These are phyloP conservation scores for Epizoanthus stellaris DNA, from an alignment of 92 coral and sea anemone genomes.

Conservation along the genomic window DNA sequence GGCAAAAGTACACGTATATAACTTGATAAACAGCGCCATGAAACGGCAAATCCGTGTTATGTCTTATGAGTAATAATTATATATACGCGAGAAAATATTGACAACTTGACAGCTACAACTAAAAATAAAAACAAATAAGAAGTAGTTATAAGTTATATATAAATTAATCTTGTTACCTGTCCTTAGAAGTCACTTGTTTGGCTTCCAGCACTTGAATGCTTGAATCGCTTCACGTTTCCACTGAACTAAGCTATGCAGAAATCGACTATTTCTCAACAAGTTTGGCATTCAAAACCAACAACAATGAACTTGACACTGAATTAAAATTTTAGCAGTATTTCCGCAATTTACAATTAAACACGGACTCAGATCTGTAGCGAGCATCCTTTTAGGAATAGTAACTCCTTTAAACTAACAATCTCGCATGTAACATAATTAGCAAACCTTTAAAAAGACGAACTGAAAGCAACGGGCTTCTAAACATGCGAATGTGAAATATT, in stretches of 20 bases:
- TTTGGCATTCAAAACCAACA: neutral
- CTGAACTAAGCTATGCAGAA: neutral
- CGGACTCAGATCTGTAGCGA: neutral
- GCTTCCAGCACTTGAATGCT: too few species aligned
- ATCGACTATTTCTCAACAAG: neutral
- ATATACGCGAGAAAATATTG: neutral
- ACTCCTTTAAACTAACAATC: neutral
- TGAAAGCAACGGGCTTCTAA: neutral
- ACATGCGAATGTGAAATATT: neutral
- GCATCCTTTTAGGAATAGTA: neutral
- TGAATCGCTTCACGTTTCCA: neutral
- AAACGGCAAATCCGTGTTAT: neutral
- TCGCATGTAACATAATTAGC: neutral
- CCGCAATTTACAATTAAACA: neutral
- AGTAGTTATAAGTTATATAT: neutral
- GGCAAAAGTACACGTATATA: neutral
- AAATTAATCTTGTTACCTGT: neutral
- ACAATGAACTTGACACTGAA: neutral
- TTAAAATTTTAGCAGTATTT: slow-evolving; percentile 1
- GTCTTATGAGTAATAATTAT: slow-evolving; percentile 1
- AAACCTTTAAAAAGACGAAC: neutral
- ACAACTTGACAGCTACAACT: neutral
- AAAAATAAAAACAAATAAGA: neutral
- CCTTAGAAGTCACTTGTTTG: neutral
- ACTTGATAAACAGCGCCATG: neutral